Evolutionary conservation across 2,888 invertebrate genomes (phyloP).

Genomic region (Micoletzkya japonica): DNA sequence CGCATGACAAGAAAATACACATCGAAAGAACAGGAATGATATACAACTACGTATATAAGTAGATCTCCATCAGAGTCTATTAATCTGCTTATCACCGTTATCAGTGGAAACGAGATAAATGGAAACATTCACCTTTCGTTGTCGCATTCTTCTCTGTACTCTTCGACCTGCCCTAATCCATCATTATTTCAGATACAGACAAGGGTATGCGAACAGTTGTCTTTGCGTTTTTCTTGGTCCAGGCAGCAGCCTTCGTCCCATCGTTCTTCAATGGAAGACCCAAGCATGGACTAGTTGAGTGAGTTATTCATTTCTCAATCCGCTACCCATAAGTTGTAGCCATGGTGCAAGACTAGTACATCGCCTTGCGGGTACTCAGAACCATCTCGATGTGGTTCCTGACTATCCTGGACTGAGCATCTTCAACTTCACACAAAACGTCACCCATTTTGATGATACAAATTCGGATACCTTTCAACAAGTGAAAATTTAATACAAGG

Average conservation of each 20-base stretch:
- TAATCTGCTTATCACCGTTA: not conserved
- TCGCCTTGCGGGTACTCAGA: not conserved
- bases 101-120: not conserved
- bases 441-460: constrained; percentile 38
- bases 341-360: constrained; percentile 2
- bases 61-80: too few species aligned
- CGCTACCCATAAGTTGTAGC: not conserved
- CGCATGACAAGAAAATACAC: too few species aligned
- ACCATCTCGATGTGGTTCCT: not conserved
- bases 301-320: not conserved
- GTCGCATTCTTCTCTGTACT: not conserved
- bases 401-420: not conserved
- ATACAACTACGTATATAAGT: too few species aligned
- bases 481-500: constrained; percentile 19
- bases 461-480: constrained; percentile 37
- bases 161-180: not conserved
- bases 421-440: constrained; percentile 31
- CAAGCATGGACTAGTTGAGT: constrained; percentile 20
- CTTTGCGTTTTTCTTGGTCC: not conserved
- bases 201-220: constrained; percentile 9
- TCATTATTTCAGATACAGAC: too few species aligned
- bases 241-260: not conserved
- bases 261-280: constrained; percentile 13
- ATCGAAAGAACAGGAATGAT: too few species aligned
- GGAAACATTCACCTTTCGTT: not conserved